These are phyloP conservation scores for Enteromius fasciolatus DNA, from an alignment of 2,797 vertebrate species.

Conservation along the genomic window DNA sequence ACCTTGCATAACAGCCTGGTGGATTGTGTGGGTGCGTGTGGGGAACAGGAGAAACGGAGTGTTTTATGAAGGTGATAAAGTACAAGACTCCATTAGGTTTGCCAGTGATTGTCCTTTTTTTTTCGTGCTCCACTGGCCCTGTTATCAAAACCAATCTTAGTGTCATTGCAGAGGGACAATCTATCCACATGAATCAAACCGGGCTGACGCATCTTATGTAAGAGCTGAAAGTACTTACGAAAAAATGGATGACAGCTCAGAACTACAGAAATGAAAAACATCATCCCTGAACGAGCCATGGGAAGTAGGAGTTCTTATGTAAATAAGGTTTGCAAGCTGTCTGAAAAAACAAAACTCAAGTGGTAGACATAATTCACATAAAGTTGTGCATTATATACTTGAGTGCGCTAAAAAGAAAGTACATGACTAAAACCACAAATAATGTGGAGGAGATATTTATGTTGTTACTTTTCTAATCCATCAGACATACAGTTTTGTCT, in stretches of 20 bases:
- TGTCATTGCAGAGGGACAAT: slow-evolving; percentile 56
- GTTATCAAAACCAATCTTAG: slow-evolving; percentile 67
- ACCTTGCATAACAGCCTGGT: slow-evolving; percentile 59
- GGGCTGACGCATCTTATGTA: slow-evolving; percentile 45
- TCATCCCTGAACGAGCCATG: background rate
- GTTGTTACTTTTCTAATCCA: background rate
- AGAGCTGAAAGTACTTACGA: slow-evolving; percentile 34
- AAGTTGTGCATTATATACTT: background rate
- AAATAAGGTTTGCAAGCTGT: slow-evolving; percentile 1
- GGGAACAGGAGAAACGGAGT: slow-evolving; percentile 52
- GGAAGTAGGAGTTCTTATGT: background rate
- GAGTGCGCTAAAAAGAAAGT: background rate
- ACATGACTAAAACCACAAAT: background rate
- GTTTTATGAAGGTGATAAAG: slow-evolving; percentile 74
- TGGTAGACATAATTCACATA: background rate
- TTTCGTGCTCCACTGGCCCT: slow-evolving; percentile 57
- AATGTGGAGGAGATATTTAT: background rate
- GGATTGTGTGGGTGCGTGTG: slow-evolving; percentile 49
- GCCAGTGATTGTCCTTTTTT: slow-evolving; percentile 68
- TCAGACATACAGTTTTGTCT: background rate
- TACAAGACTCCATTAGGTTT: slow-evolving; percentile 64
- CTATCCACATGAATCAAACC: slow-evolving; percentile 52
- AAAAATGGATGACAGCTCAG: background rate
- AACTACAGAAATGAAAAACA: slow-evolving; percentile 17
- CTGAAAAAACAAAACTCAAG: background rate